Evolutionary conservation across 2,797 vertebrate species (phyloP).

Genomic region (Rhinichthys osculus): DNA sequence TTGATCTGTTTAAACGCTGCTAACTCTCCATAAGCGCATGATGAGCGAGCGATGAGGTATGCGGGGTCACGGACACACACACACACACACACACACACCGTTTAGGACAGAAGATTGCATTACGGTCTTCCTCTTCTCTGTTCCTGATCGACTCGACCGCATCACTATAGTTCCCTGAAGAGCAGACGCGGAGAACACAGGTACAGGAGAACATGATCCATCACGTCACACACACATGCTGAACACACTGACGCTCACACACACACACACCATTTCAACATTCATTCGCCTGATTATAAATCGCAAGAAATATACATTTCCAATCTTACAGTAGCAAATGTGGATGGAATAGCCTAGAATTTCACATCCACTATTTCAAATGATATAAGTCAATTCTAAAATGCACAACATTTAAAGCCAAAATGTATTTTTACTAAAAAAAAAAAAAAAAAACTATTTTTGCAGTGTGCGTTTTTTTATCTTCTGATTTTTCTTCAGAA

Average conservation of each 20-base stretch:
- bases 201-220: background rate
- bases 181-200: background rate
- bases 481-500: background rate
- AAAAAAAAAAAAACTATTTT: no score
- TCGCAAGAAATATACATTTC: background rate
- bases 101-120: slow-evolving; percentile 42
- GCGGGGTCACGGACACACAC: slow-evolving; percentile 33
- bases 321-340: background rate
- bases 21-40: slow-evolving; percentile 16
- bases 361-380: no score
- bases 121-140: slow-evolving; percentile 25
- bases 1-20: background rate
- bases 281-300: no score
- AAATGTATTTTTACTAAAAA: no score
- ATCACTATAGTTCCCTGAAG: background rate
- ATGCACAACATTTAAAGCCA: no score
- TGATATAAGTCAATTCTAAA: no score
- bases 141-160: background rate
- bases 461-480: no score
- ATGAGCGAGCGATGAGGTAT: background rate
- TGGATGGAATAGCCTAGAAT: background rate
- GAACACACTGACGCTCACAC: background rate
- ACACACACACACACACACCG: no score
- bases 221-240: background rate
- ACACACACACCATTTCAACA: background rate